phyloP scores from a whole-genome alignment of 2,113 vertebrate species.

The Alligator sinensis region DNA sequence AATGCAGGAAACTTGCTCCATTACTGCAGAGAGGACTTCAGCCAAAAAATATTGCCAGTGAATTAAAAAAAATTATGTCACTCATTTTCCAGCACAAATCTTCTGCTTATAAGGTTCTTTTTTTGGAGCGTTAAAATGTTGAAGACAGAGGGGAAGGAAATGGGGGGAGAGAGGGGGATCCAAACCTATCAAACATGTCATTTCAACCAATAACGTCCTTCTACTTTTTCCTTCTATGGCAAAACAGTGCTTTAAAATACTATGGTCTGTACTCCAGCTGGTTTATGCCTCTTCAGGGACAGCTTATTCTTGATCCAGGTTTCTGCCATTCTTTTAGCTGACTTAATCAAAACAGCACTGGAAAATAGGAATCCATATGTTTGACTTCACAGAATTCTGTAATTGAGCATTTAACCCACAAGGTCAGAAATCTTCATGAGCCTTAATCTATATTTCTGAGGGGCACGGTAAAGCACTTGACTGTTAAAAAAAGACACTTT shows the following conservation, averaged over 20 bases:
- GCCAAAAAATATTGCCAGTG: neutral
- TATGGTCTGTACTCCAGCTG: neutral
- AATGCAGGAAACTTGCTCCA: neutral
- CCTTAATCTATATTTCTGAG: neutral
- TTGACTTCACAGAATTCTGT: neutral
- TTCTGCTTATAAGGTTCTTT: neutral
- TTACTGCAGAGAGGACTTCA: neutral
- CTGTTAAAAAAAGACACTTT: too few relatives aligned
- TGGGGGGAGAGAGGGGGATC: too few relatives aligned
- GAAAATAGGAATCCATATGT: neutral
- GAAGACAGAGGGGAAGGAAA: neutral
- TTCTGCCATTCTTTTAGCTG: neutral
- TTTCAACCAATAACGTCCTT: neutral
- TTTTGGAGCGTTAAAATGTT: neutral
- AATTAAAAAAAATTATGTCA: neutral
- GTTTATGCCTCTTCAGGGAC: neutral
- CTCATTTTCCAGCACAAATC: neutral
- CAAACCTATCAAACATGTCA: neutral
- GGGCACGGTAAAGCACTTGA: too few relatives aligned
- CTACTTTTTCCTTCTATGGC: neutral
- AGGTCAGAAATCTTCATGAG: neutral
- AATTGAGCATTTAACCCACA: neutral
- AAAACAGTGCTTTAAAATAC: neutral
- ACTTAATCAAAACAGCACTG: neutral
- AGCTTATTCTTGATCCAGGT: neutral